Conservation (phyloP, 2,113 vertebrate genomes). For the Anarhynchus alexandrinus region DNA sequence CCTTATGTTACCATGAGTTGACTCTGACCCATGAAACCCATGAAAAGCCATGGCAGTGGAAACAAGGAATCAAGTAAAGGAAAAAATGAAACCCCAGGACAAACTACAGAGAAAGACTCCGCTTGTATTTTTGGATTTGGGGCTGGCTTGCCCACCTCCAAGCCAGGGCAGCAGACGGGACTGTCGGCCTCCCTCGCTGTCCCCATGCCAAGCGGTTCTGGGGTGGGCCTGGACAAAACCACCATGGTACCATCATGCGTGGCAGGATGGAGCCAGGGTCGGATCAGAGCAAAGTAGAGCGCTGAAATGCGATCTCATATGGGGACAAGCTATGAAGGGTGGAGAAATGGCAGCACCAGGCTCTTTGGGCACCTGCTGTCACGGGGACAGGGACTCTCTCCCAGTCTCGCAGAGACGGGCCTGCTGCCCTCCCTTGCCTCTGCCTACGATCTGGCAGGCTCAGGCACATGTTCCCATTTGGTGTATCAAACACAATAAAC, state of each 20-base stretch:
- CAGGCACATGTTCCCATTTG: not conserved
- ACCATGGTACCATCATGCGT: accelerated
- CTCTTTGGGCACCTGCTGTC: accelerated
- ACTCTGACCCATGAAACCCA: not conserved
- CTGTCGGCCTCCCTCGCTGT: not conserved
- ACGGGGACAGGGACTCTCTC: not conserved
- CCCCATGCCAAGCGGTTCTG: not conserved
- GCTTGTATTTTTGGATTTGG: not conserved
- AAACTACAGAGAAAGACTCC: not conserved
- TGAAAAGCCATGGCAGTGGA: not conserved
- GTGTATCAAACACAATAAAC: not conserved
- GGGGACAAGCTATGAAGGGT: not conserved
- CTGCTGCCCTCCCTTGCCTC: not conserved
- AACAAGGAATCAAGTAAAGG: slow-evolving; percentile 29
- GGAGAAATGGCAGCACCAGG: not conserved
- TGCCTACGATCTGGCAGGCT: not conserved
- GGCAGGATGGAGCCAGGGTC: not conserved
- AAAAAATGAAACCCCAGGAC: not conserved
- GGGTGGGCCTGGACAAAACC: not conserved
- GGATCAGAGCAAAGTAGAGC: not conserved
- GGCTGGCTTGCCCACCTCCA: not conserved
- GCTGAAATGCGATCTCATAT: not conserved
- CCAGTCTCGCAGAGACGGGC: not conserved
- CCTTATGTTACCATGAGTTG: not conserved
- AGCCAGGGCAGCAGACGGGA: not conserved